phyloP scores from a whole-genome alignment of 2,888 invertebrate genomes.

The Drosophila macrospina region DNA sequence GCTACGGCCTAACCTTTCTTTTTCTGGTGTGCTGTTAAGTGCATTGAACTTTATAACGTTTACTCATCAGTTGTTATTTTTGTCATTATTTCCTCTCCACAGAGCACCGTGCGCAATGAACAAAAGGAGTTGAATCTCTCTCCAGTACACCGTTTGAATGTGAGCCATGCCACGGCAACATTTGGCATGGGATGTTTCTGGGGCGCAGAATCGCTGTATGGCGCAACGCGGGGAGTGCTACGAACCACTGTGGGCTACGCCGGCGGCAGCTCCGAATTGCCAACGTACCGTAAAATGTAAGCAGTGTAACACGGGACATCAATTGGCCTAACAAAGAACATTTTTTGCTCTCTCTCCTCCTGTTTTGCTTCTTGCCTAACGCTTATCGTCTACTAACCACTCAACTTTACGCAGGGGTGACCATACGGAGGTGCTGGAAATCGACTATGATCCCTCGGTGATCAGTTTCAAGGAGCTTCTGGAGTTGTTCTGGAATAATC shows the following conservation, averaged over 20 bases:
- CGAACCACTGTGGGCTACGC: slow-evolving; percentile 97
- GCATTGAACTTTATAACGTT: slow-evolving; percentile 18
- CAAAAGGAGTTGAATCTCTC: slow-evolving; percentile 82
- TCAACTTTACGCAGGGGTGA: slow-evolving; percentile 89
- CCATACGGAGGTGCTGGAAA: slow-evolving; percentile 96
- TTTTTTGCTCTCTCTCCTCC: slow-evolving; percentile 34
- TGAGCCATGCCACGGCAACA: slow-evolving; percentile 87
- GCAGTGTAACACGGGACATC: slow-evolving; percentile 79
- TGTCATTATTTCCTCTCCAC: slow-evolving; percentile 8
- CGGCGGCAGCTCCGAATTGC: slow-evolving; percentile 92
- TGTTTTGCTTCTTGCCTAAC: slow-evolving; percentile 33
- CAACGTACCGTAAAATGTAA: slow-evolving; percentile 94
- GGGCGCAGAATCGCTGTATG: slow-evolving; percentile 94
- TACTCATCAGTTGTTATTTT: slow-evolving; percentile 17
- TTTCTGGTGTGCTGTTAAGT: slow-evolving; percentile 61
- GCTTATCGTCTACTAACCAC: slow-evolving; percentile 51
- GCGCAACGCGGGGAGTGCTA: slow-evolving; percentile 89
- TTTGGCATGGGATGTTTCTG: slow-evolving; percentile 98
- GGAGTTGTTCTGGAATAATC: slow-evolving; percentile 95
- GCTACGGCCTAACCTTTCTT: slow-evolving; percentile 69
- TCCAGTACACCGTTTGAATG: slow-evolving; percentile 81
- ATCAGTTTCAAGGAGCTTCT: slow-evolving; percentile 91
- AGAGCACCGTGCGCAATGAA: slow-evolving; percentile 84
- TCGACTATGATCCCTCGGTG: slow-evolving; percentile 94
- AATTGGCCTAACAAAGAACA: slow-evolving; percentile 52